These are phyloP conservation scores for Philopotamus ludificatus DNA, from an alignment of 1,140 invertebrate genomes.

Conservation along the genomic window DNA sequence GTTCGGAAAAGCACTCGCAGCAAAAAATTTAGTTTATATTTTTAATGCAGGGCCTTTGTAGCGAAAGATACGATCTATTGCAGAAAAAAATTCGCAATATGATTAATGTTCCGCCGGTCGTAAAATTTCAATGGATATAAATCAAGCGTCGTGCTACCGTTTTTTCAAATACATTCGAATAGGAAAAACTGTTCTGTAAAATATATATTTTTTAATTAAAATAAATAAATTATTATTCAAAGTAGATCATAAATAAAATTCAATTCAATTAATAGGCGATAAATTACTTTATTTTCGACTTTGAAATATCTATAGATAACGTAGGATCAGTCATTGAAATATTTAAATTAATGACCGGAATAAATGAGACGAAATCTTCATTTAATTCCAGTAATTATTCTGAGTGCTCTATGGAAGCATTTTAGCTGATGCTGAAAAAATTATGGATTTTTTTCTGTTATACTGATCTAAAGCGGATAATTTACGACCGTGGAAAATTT, in stretches of 20 bases:
- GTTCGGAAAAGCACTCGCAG: too few species aligned
- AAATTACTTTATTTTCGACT: too few species aligned
- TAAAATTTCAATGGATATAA: constrained; percentile 29
- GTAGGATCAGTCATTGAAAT: too few species aligned
- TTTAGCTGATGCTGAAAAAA: background rate
- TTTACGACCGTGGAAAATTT: constrained; percentile 2
- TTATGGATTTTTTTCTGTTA: background rate
- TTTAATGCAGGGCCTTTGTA: background rate
- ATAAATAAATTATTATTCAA: too few species aligned
- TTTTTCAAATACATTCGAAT: too few species aligned
- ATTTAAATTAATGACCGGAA: background rate
- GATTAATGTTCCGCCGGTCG: constrained; percentile 30
- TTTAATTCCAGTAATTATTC: background rate
- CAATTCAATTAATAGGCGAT: too few species aligned
- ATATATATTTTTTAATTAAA: too few species aligned
- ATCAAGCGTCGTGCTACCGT: constrained; percentile 10
- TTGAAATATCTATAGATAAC: too few species aligned
- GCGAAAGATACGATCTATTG: background rate
- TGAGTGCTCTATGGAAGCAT: background rate
- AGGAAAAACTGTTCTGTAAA: too few species aligned
- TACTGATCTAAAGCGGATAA: background rate
- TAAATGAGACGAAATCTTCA: background rate
- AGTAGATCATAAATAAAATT: too few species aligned
- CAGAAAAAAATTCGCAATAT: background rate
- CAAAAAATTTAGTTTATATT: too few species aligned